Evolutionary conservation across 2,797 vertebrate genomes (phyloP).

Genomic region (Notoglanidium macrostoma): DNA sequence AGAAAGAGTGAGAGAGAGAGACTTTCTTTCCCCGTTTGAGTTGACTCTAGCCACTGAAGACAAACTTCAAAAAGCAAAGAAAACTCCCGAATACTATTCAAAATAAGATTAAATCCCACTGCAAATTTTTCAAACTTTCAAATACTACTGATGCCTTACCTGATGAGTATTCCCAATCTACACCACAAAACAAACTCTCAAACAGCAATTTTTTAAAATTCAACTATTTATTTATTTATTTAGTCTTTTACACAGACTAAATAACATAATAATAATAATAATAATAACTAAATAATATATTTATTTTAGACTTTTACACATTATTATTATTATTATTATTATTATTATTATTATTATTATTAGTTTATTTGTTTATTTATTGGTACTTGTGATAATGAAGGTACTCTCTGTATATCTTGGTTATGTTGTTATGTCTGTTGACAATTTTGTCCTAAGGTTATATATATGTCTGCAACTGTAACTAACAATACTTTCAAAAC

Average conservation of each 20-base stretch:
- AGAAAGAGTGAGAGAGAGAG: too few relatives aligned
- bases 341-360: too few relatives aligned
- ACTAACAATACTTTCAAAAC: slow-evolving; percentile 21
- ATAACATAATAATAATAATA: too few relatives aligned
- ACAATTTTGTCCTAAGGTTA: not conserved
- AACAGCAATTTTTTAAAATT: not conserved
- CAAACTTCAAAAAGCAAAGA: slow-evolving; percentile 16
- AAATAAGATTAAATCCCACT: not conserved
- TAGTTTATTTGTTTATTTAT: not conserved
- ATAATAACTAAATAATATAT: too few relatives aligned
- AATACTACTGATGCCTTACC: not conserved
- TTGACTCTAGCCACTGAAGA: slow-evolving; percentile 26
- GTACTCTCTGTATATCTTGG: not conserved
- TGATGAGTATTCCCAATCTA: not conserved
- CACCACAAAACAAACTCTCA: not conserved
- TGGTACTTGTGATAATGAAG: not conserved
- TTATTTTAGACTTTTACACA: too few relatives aligned
- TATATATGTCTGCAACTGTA: not conserved
- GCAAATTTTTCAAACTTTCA: not conserved
- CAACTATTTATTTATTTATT: not conserved
- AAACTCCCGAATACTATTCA: not conserved
- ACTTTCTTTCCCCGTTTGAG: slow-evolving; percentile 44
- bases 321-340: too few relatives aligned
- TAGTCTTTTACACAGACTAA: not conserved
- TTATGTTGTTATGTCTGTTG: not conserved